A percentile compares a stretch with the other conserved stretches of the same genome.
These are phyloP conservation scores for Lissocephala sabroskyi DNA, from an alignment of 2,888 invertebrate genomes.

Conservation along the genomic window DNA sequence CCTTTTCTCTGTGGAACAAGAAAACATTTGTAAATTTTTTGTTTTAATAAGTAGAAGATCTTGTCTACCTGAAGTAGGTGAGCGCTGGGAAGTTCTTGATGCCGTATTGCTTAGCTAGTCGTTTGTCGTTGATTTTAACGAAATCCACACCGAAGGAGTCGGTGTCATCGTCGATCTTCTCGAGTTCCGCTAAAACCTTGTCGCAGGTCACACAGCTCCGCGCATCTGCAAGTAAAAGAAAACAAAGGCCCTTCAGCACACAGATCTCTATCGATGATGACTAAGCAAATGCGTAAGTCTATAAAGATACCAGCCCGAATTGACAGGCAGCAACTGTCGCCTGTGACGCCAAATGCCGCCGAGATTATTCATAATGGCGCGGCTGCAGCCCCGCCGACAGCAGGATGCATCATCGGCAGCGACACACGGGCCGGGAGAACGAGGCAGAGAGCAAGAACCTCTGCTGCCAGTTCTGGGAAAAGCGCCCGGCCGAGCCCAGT, in stretches of 20 bases:
- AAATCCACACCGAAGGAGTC: constrained; percentile 95
- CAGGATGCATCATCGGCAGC: constrained; percentile 46
- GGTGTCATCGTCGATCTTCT: constrained; percentile 96
- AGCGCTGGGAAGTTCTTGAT: constrained; percentile 96
- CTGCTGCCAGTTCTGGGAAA: constrained; percentile 34
- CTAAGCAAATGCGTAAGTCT: background rate
- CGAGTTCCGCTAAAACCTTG: constrained; percentile 90
- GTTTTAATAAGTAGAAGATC: too few species aligned
- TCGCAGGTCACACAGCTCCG: constrained; percentile 94
- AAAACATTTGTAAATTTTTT: too few species aligned
- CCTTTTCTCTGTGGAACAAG: constrained; percentile 89
- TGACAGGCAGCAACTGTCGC: constrained; percentile 56
- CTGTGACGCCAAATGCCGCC: constrained; percentile 53
- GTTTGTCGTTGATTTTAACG: constrained; percentile 96
- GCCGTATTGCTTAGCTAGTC: constrained; percentile 96
- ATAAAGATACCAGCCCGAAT: constrained; percentile 49
- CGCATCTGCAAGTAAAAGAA: constrained; percentile 78
- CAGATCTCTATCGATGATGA: background rate
- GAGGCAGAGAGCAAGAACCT: constrained; percentile 31
- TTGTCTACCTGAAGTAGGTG: constrained; percentile 83
- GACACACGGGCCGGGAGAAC: too few species aligned
- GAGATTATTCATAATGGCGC: constrained; percentile 47
- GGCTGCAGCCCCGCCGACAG: background rate
- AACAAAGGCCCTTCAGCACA: too few species aligned
- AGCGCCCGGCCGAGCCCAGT: constrained; percentile 20